Evolutionary conservation across 2,888 invertebrate species (phyloP).

Genomic region (Agonum fuliginosum): DNA sequence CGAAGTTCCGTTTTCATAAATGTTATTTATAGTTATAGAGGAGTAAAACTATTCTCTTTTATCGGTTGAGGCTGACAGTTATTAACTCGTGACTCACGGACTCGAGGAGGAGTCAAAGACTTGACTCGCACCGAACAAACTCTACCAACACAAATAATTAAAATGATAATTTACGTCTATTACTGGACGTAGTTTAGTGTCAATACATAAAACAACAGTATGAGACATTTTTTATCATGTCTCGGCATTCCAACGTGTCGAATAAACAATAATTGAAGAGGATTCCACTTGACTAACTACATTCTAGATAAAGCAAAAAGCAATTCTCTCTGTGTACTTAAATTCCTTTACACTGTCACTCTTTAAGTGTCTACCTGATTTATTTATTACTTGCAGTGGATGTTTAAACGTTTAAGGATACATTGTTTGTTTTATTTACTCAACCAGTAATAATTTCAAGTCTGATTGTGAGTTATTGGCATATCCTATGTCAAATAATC

Average conservation of each 20-base stretch:
- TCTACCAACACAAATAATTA: slow-evolving; percentile 55
- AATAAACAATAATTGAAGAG: slow-evolving; percentile 17
- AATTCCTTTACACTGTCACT: background rate
- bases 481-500: no score
- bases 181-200: slow-evolving; percentile 35
- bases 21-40: slow-evolving; percentile 52
- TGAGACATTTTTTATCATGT: slow-evolving; percentile 52
- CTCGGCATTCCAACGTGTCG: slow-evolving; percentile 2
- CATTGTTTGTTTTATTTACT: no score
- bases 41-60: slow-evolving; percentile 52
- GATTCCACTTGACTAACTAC: background rate
- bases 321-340: background rate
- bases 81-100: slow-evolving; percentile 50
- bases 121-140: slow-evolving; percentile 26
- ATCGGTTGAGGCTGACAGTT: slow-evolving; percentile 51
- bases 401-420: no score
- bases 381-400: background rate
- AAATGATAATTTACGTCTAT: slow-evolving; percentile 55
- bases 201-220: slow-evolving; percentile 44
- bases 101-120: slow-evolving; percentile 22
- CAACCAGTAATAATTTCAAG: no score
- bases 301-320: slow-evolving; percentile 4
- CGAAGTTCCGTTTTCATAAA: slow-evolving; percentile 51
- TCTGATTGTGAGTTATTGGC: no score
- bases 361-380: background rate